Percentiles rank a stretch among this genome's conserved stretches.
Evolutionary conservation across 2,113 vertebrate species (phyloP).

Genomic region (Corvus cornix): DNA sequence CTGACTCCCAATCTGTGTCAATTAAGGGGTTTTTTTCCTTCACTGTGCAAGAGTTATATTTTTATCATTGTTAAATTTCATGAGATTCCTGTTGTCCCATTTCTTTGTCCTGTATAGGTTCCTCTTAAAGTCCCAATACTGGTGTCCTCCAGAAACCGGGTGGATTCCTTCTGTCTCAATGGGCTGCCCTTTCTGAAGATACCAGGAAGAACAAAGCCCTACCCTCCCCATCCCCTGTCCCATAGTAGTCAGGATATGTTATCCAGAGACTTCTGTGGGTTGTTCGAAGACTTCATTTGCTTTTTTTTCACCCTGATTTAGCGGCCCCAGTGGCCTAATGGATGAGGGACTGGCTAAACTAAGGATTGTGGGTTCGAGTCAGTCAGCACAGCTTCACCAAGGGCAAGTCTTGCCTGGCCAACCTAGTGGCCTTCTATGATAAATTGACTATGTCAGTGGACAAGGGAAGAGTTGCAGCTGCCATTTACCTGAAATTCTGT

Average conservation of each 20-base stretch:
- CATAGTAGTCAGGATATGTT: neutral
- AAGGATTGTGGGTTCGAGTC: slow-evolving; percentile 71
- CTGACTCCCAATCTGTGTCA: neutral
- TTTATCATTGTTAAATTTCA: neutral
- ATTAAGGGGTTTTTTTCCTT: too few species aligned
- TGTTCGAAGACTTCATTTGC: neutral
- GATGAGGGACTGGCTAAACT: slow-evolving; percentile 72
- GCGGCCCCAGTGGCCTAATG: slow-evolving; percentile 37
- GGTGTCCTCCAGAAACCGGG: neutral
- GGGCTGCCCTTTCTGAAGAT: neutral
- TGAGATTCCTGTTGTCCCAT: neutral
- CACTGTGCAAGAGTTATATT: neutral
- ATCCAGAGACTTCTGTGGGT: neutral
- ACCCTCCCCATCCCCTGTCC: neutral
- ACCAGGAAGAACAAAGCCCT: neutral
- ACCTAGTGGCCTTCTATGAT: neutral
- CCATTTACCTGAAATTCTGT: neutral
- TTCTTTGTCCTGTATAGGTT: neutral
- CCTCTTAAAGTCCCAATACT: neutral
- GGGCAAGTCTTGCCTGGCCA: neutral
- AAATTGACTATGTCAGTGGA: neutral
- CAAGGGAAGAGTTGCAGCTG: neutral
- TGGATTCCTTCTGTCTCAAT: neutral
- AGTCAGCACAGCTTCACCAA: neutral
- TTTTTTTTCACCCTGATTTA: neutral